Base-by-base conservation (phyloP, 64 coral and sea anemone genomes). In the Astreopora myriophthalma region DNA sequence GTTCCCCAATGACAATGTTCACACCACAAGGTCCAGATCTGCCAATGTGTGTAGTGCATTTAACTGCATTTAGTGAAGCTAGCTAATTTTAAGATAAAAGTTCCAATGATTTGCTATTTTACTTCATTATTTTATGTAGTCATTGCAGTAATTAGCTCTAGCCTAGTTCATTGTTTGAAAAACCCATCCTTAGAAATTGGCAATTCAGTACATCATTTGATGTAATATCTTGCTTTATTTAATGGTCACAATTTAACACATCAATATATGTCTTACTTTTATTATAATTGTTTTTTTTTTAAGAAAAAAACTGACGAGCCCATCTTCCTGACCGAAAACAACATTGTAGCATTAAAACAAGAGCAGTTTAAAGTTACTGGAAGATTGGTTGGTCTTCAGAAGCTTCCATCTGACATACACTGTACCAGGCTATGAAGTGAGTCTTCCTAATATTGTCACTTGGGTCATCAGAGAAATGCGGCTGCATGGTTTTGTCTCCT, bases 391-490 rank as follows among this genome's bases (percentile, higher is more conserved):
- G 76, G 44, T 32, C 16, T 80, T 3, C 11, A 32, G 31, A 57
- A 81, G 48, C 78, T 55, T 60, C 42, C 52, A 27, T 28, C 67
- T 13, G 30, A 61, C n/a, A n/a, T n/a, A n/a, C n/a, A n/a, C n/a
- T 7, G 49, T 81, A 23, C 78, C 42, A 14, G 78, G 78, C 1
- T 81, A 60, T 61, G 52, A 48, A 30, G 78, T 81, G 6, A 81
- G 26, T 57, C 30, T 81, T 5, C 10, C 44, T 13, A 20, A 48
- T 55, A 25, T 81, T 32, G 46, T 27, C 48, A 60, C 48, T 29
- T 81, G 49, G 78, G 78, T 48, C 39, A 81, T 81, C 30, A 42
- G 49, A 23, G 42, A 81, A 35, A 81, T 48, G 42, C 24, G 78
- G 25, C 52, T 62, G 7, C 78, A 81, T 62, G 28, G 78, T 17